phyloP scores from a whole-genome alignment of 1,140 invertebrate species.

The Drosophila mayri region DNA sequence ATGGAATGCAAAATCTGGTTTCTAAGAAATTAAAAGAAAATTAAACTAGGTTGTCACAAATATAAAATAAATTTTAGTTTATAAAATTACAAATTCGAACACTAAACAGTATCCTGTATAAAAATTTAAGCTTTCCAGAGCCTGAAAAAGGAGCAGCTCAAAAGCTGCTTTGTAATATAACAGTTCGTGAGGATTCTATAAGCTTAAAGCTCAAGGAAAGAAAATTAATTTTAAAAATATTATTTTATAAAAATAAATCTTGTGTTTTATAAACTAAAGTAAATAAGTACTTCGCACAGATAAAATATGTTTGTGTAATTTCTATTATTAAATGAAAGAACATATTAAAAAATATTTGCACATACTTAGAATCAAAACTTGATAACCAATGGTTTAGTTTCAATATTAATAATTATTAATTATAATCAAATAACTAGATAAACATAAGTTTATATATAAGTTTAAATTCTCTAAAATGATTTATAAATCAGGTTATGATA shows the following conservation, averaged over 20 bases:
- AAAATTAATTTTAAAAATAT: background rate
- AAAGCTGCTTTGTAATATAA: background rate
- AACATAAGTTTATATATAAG: no score
- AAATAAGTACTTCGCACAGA: background rate
- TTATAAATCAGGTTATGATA: conserved; percentile 6
- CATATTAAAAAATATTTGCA: background rate
- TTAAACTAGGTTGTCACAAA: no score
- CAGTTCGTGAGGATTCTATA: background rate
- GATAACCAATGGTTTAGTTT: background rate
- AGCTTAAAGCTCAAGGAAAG: background rate
- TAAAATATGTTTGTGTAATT: background rate
- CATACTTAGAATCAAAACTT: background rate
- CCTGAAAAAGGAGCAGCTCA: background rate
- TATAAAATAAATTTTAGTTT: no score
- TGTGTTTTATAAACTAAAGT: background rate
- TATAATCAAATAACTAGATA: no score
- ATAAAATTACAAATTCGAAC: background rate
- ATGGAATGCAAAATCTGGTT: no score
- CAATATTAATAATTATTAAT: no score
- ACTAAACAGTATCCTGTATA: background rate
- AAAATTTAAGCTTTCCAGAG: background rate
- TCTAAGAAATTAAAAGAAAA: no score
- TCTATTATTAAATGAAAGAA: background rate
- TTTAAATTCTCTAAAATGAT: no score
- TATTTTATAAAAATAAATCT: background rate